Percentiles rank a stretch among this genome's conserved stretches.
These are phyloP conservation scores for Euwallacea fornicatus DNA, from an alignment of 1,140 invertebrate species.

Conservation along the genomic window DNA sequence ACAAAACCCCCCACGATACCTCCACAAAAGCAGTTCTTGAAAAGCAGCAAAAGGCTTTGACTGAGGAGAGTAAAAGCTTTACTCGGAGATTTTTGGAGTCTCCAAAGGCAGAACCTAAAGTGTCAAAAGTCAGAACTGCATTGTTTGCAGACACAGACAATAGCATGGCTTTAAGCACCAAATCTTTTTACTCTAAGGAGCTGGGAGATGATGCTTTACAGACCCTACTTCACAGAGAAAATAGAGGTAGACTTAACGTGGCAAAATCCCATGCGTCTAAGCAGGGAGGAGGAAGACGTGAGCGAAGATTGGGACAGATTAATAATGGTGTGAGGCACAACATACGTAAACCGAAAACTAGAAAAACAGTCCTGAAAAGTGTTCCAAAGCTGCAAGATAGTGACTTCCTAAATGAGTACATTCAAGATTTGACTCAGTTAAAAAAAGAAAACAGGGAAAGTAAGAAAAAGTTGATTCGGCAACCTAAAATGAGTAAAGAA, in stretches of 20 bases:
- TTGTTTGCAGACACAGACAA: constrained; percentile 45
- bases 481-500: too few relatives aligned
- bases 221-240: constrained; percentile 8
- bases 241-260: neutral
- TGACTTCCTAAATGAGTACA: constrained; percentile 47
- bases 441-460: constrained; percentile 27
- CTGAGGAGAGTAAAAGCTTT: constrained; percentile 36
- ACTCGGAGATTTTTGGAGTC: constrained; percentile 38
- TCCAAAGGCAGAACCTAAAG: constrained; percentile 45
- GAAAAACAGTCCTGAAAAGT: constrained; percentile 40
- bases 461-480: neutral
- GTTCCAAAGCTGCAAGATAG: constrained; percentile 40
- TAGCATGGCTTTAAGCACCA: constrained; percentile 53
- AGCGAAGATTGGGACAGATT: constrained; percentile 55
- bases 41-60: constrained; percentile 45
- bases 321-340: constrained; percentile 60
- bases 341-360: constrained; percentile 59
- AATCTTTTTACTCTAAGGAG: constrained; percentile 59
- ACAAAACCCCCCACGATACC: constrained; percentile 59
- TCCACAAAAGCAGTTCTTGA: constrained; percentile 43
- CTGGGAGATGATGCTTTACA: constrained; percentile 36
- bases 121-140: constrained; percentile 49
- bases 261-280: too few relatives aligned
- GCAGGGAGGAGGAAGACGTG: neutral
- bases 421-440: constrained; percentile 44